Evolutionary conservation across 2,113 vertebrate species (phyloP).

Genomic region (Psophia crepitans): DNA sequence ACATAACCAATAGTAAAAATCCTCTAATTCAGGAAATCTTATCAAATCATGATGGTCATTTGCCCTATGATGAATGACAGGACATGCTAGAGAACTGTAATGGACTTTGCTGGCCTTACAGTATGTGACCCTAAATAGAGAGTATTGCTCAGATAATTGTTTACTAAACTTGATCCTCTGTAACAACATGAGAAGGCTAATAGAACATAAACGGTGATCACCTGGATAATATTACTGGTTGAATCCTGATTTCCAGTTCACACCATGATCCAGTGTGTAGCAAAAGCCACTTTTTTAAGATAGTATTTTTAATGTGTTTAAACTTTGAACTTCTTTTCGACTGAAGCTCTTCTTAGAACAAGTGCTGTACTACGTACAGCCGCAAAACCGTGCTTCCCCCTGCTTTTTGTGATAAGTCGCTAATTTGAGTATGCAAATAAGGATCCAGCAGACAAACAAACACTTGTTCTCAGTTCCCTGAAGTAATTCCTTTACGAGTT

Average conservation of each 20-base stretch:
- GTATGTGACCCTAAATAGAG: neutral
- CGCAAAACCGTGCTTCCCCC: neutral
- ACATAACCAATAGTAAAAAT: neutral
- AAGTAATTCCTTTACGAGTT: neutral
- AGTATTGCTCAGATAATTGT: neutral
- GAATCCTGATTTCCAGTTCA: neutral
- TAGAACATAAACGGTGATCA: neutral
- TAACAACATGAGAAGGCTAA: neutral
- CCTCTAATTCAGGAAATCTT: neutral
- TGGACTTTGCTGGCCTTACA: neutral
- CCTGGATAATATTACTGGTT: neutral
- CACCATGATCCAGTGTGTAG: neutral
- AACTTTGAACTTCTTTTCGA: neutral
- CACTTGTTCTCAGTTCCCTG: neutral
- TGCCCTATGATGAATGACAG: neutral
- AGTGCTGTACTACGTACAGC: neutral
- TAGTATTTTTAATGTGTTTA: neutral
- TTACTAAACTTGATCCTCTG: neutral
- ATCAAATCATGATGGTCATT: neutral
- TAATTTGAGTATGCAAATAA: neutral
- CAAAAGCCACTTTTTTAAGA: accelerated
- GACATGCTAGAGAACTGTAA: neutral
- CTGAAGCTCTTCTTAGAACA: neutral
- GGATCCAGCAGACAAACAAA: neutral
- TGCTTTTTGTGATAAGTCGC: neutral